Base-by-base conservation (phyloP, 1,140 invertebrate genomes). In the Eciton burchellii region DNA sequence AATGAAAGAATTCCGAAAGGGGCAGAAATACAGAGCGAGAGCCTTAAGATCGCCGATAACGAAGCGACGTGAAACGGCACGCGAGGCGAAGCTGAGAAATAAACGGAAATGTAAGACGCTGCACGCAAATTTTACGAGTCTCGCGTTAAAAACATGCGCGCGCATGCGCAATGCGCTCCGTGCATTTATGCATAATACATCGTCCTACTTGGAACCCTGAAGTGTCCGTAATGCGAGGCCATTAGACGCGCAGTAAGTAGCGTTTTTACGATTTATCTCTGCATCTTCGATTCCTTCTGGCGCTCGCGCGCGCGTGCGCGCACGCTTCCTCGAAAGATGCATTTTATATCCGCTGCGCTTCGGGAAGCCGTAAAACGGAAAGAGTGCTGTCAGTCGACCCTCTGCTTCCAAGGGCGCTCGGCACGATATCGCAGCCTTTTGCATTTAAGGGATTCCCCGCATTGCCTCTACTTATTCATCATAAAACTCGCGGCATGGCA, bases 391-490 rank as follows among this genome's bases (percentile, higher is more conserved):
- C 24, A 16, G 63, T 56, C 71, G 19, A 5, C 35, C 14, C n/a
- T 56, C n/a, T n/a, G n/a, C n/a, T 79, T 79, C 70, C 45, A 79
- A 79, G 2, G n/a, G 1, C 35, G 11, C 43, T 77, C 49, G 12
- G 24, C 43, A 43, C n/a, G 63, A 79, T 79, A 79, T 79, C 63
- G 35, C 35, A 6, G 29, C 24, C 56, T 79, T 79, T 79, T 79
- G 43, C n/a, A 65, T 76, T 45, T 45, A 19, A 52, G 29, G 63
- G 12, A 54, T 79, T 45, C 26, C 54, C 56, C 70, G 70, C 70
- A 54, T 26, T 41, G 19, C 26, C 19, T 29, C 52, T n/a, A 76
- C 21, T 76, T 65, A 54, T 41, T 21, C 47, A 12, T 0, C 47
- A 11, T 79, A 79, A 79, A 79, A 79, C n/a, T 16, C 35, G 16